These are phyloP conservation scores for Psittacula derbiana DNA, from an alignment of 2,797 vertebrate genomes.

Conservation along the genomic window DNA sequence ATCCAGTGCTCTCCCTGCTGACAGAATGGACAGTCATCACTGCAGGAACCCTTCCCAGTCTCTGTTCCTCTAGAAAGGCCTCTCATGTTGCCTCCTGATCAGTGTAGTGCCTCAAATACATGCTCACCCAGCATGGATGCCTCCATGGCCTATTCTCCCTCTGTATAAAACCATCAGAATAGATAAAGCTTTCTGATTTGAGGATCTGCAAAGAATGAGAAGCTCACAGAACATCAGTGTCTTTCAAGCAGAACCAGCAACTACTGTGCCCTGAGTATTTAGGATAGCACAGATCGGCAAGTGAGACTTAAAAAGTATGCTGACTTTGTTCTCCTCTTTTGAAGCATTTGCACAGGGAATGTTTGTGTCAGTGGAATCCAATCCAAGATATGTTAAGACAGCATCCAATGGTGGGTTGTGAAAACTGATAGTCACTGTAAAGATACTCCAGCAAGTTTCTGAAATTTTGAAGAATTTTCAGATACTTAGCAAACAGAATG, in stretches of 20 bases:
- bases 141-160: background rate
- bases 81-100: background rate
- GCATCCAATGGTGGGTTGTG: background rate
- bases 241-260: background rate
- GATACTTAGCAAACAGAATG: background rate
- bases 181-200: background rate
- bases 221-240: background rate
- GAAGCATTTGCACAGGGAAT: background rate
- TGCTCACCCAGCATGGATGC: background rate
- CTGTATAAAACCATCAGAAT: background rate
- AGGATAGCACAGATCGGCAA: background rate
- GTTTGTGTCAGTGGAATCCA: rapidly evolving
- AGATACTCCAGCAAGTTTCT: background rate
- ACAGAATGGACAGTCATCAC: background rate
- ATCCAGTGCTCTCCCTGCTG: background rate
- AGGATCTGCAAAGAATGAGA: background rate
- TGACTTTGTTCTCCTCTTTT: background rate
- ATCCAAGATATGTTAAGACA: background rate
- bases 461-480: background rate
- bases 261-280: background rate
- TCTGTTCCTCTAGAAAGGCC: background rate
- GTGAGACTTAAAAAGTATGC: background rate
- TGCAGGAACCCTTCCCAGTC: background rate
- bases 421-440: background rate
- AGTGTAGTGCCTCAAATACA: background rate